Base-by-base conservation (phyloP, 1,140 invertebrate species). In the Protaetia brevitarsis region DNA sequence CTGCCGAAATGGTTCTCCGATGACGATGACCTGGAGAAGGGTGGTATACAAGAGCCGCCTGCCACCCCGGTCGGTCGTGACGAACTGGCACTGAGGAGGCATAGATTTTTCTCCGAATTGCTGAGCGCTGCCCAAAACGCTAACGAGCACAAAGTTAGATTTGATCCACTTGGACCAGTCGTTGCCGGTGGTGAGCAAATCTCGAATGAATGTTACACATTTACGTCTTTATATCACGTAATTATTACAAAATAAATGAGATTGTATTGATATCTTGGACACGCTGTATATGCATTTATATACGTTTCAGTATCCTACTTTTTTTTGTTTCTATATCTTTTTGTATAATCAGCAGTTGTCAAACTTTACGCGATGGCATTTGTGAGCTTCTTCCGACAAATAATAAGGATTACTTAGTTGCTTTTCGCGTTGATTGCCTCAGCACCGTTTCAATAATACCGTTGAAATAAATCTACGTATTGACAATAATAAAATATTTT, bases 91-190 rank as follows among this genome's bases (percentile, higher is more conserved):
- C 78, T 91, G 66, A 82, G 88, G 37, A 83, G 89, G 57, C 89
- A 91, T 76, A 81, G 89, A 69, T 88, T 91, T 76, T 91, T 91
- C 77, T 89, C 89, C 37, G 89, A 90, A 71, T 81, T 91, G 61
- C 82, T 91, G 51, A 84, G 84, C 66, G 88, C 88, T 67, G 85
- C 88, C 27, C 84, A 87, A 75, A 86, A 85, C 64, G 85, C 87
- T 36, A 82, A 85, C n/a, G 87, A 89, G 74, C 88, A 91, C 78
- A 85, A 85, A 73, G 89, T 89, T 67, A 82, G 86, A 64, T 90
- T 89, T 78, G 87, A 89, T 78, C 87, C 88, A 11, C 80, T 89
- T 21, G 87, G 87, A 73, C 87, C 89, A 23, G 81, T 84, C 66
- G 82, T 89, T 68, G 86, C 87, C 70, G 80, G 85, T 77, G 80